Conservation (phyloP, 2,888 invertebrate genomes). For the Cerceris ruficornis region DNA sequence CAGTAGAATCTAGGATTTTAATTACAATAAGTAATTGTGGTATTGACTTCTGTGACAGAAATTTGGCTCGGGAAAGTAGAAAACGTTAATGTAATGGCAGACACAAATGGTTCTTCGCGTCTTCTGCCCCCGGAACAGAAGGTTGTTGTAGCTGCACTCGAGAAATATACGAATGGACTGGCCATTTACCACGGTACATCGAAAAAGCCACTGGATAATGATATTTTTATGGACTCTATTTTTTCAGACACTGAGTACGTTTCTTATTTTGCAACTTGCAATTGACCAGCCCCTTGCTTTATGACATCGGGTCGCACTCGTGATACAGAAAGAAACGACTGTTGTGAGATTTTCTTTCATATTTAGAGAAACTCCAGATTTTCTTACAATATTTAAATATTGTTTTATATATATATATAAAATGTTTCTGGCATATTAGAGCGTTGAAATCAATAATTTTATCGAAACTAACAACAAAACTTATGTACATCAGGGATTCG, state of each 20-base stretch:
- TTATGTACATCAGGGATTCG: too few species aligned
- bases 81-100: constrained; percentile 35
- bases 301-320: too few species aligned
- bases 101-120: constrained; percentile 25
- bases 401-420: too few species aligned
- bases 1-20: background rate
- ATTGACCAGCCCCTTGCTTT: background rate
- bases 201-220: constrained; percentile 57
- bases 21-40: background rate
- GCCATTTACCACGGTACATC: constrained; percentile 72
- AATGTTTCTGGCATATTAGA: too few species aligned
- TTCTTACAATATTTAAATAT: too few species aligned
- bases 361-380: too few species aligned
- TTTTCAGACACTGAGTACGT: constrained; percentile 24
- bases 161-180: constrained; percentile 72
- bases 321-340: too few species aligned
- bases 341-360: too few species aligned
- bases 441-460: too few species aligned
- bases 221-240: constrained; percentile 25
- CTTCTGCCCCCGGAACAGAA: constrained; percentile 52
- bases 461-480: too few species aligned
- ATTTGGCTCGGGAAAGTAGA: background rate
- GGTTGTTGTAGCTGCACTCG: constrained; percentile 67
- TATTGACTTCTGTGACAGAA: constrained; percentile 14
- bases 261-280: background rate